Evolutionary conservation across 2,113 vertebrate species (phyloP), one percentile per base, ranked within the genome.

Genomic region (Hipposideros armiger): DNA sequence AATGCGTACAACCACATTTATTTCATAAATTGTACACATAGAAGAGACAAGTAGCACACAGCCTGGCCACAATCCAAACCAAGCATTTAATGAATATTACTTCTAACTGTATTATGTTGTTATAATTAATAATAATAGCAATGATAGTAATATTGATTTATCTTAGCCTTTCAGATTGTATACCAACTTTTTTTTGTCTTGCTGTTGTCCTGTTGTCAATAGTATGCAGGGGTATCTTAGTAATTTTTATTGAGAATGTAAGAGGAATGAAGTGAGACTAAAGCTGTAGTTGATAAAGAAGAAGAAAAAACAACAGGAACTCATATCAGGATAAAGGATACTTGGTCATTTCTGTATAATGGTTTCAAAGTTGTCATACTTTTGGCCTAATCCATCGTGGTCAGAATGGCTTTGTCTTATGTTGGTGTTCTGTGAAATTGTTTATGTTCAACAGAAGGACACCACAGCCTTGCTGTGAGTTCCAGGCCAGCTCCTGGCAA

Each of bases 181-280:
- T 58, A n/a, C n/a, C 36, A 87, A 66, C 26, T 0, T 62, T 52
- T 90, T 91, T 73, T 81, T 80, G 17, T 30, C 64, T 84, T 81
- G 22, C 15, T 47, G 2, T 69, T 93, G 4, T 58, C 14, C 8
- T 60, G 11, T 52, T 47, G 5, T 81, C 45, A 60, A 30, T 24
- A 72, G 84, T 80, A n/a, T 67, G 60, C 67, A 5, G 62, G 54
- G 17, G 1, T 42, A 45, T 77, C 2, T 73, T 83, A 81, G 28
- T 85, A 76, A 69, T 30, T 94, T 32, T 91, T 69, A 45, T 20
- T 40, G 30, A 87, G 22, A 96, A 90, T n/a, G 4, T 80, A 78
- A 58, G 20, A 83, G 11, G 9, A 83, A 74, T 74, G 1, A 69
- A 92, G 4, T 84, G 36, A 90, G 69, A 78, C 24, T 78, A 80